Base-by-base conservation (phyloP, 2,113 vertebrate genomes). In the Caranx melampygus region DNA sequence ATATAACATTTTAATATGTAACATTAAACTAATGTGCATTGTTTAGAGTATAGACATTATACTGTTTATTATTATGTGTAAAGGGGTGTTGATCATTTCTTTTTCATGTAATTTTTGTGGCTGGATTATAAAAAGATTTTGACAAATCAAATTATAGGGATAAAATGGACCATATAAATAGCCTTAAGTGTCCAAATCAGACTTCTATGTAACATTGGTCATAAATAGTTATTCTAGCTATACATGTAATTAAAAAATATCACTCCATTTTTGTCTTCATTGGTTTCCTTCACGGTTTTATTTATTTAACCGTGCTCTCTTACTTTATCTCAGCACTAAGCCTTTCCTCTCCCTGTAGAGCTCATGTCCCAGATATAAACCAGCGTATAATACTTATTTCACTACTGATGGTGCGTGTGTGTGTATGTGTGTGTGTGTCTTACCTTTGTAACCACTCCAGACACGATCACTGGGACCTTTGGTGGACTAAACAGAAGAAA, bases 361-460 rank as follows among this genome's bases (percentile, higher is more conserved):
- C 59, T 70, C 60, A 67, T 73, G 71, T 77, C 68, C 82, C 84
- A 88, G 70, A 81, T 82, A 78, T 60, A 75, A 72, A 84, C 47
- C 59, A 57, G 64, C 26, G 45, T 45, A 64, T 81, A 75, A 57
- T 57, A 21, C 58, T 62, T 33, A 54, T 79, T 75, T 79, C 37
- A 70, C 49, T 40, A 37, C 42, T 54, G 37, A 66, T 57, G 62
- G 64, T 81, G 34, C 81, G 40, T 72, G 60, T 54, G 47, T n/a
- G n/a, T 74, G 54, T 66, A 68, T 26, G 26, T 26, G 26, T 26
- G 26, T 26, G 26, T 60, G 60, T 69, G 37, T 75, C 94, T 96
- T 96, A 99, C 98, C 97, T 97, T 97, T 84, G 97, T 96, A 79
- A 99, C 91, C 69, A 97, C 98, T 83, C 98, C 98, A 20, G 98